These are phyloP conservation scores for Datnioides undecimradiatus DNA, from an alignment of 2,113 vertebrate species.

Conservation along the genomic window DNA sequence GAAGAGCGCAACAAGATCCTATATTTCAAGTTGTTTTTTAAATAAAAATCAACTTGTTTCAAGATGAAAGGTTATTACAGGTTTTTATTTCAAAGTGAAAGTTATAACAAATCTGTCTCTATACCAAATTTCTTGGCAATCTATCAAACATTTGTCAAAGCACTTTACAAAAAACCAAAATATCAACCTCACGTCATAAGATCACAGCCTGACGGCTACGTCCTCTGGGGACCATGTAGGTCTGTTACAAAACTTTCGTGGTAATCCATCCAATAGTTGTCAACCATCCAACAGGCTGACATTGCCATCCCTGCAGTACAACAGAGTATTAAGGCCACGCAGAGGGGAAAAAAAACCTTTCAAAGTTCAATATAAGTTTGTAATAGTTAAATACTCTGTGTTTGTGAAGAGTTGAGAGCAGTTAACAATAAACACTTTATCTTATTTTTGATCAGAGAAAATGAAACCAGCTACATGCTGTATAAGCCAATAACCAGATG, in stretches of 20 bases:
- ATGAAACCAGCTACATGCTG: background rate
- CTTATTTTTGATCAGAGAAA: no score
- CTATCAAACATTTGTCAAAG: background rate
- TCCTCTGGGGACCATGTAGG: background rate
- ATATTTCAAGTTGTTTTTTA: background rate
- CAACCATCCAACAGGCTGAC: background rate
- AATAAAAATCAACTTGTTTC: background rate
- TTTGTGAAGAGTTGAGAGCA: background rate
- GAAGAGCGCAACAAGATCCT: background rate
- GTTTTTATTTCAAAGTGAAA: background rate
- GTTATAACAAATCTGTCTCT: background rate
- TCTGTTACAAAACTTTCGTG: background rate
- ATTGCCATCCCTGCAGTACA: background rate
- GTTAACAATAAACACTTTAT: background rate
- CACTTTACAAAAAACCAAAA: no score
- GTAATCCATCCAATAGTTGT: background rate
- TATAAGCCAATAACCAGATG: slow-evolving; percentile 1
- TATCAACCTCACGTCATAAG: no score
- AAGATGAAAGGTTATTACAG: no score
- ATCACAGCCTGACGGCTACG: no score
- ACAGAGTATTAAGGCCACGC: no score
- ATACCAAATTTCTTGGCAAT: background rate
- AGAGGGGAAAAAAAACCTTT: background rate
- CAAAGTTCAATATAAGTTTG: background rate
- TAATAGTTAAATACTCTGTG: background rate